A percentile compares a stretch with the other conserved stretches of the same genome.
Evolutionary conservation across 2,113 vertebrate species (phyloP).

Genomic region (Forbesichthys agassizii): DNA sequence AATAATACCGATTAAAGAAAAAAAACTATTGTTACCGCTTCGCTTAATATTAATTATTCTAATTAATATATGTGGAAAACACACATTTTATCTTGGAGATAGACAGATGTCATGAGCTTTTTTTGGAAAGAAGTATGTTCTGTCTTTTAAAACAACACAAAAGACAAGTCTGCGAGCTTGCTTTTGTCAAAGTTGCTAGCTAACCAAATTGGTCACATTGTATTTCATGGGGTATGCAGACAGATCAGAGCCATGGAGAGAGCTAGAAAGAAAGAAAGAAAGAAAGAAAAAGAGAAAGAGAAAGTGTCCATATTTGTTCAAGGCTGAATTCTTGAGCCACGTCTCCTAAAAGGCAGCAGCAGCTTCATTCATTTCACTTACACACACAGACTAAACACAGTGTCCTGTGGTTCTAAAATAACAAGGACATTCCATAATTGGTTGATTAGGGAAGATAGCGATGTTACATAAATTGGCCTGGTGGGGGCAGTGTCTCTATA

Average conservation of each 20-base stretch:
- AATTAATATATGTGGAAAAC: conserved; percentile 29
- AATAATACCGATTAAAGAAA: neutral
- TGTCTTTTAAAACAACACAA: conserved; percentile 32
- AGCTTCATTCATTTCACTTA: too few species aligned
- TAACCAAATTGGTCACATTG: conserved; percentile 16
- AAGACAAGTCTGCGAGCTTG: neutral
- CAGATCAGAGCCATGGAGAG: conserved; percentile 1
- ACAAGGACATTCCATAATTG: too few species aligned
- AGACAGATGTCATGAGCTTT: conserved; percentile 5
- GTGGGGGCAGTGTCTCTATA: too few species aligned
- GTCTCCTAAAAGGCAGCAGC: too few species aligned
- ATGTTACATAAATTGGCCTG: too few species aligned
- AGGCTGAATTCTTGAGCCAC: too few species aligned
- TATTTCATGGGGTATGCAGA: conserved; percentile 3
- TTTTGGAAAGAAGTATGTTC: conserved; percentile 17
- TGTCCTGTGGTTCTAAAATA: too few species aligned
- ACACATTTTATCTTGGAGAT: conserved; percentile 36
- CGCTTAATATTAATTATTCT: conserved; percentile 9
- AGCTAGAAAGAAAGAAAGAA: neutral
- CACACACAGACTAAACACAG: too few species aligned
- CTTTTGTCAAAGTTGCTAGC: conserved; percentile 25
- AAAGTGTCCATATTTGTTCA: neutral
- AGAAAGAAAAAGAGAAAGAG: conserved; percentile 13
- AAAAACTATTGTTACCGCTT: conserved; percentile 20
- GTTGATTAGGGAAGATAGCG: too few species aligned